Evolutionary conservation across 2,113 vertebrate species (phyloP), one percentile per base, ranked within the genome.

Genomic region (Micronisus gabar): DNA sequence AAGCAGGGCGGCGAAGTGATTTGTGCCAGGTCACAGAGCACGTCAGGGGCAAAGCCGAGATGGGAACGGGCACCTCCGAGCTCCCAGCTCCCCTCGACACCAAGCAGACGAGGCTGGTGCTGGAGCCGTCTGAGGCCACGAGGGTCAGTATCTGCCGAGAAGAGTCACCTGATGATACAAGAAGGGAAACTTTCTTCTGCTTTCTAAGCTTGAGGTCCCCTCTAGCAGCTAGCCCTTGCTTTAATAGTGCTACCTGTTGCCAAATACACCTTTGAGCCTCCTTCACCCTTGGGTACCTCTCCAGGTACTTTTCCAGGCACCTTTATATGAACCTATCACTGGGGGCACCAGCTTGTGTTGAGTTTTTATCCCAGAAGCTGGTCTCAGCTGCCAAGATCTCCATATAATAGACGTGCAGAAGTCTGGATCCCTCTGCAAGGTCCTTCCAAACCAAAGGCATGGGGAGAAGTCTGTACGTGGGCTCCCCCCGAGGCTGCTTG

Each of bases 11-110:
- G 73, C 61, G 58, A 82, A 45, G 45, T 55, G 86, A 58, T 93
- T 95, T 89, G 89, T 90, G 93, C 89, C 91, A 95, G 84, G 89
- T 86, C 88, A 95, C 75, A 75, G 92, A 86, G 68, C 86, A 81
- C 1, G 0, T 13, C 21, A 6, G 55, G 63, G 74, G 32, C 85
- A 90, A 82, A 50, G 81, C 65, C 9, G 11, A 45, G 86, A 12
- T 58, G 73, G 70, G 48, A 88, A n/a, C 3, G 7, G 80, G 86
- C 62, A 73, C 70, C 70, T 73, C 89, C 2, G 10, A 61, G 36
- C 61, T 87, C 75, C 83, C 25, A 7, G 23, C 25, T 79, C 61
- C 45, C 62, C 30, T 25, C 2, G 0, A n/a, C 6, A 4, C 41
- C 40, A 14, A 26, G 50, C 34, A 67, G 90, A 50, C 6, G 0